Conservation (phyloP, 2,113 vertebrate species). For the Notarius quadriscutis region DNA sequence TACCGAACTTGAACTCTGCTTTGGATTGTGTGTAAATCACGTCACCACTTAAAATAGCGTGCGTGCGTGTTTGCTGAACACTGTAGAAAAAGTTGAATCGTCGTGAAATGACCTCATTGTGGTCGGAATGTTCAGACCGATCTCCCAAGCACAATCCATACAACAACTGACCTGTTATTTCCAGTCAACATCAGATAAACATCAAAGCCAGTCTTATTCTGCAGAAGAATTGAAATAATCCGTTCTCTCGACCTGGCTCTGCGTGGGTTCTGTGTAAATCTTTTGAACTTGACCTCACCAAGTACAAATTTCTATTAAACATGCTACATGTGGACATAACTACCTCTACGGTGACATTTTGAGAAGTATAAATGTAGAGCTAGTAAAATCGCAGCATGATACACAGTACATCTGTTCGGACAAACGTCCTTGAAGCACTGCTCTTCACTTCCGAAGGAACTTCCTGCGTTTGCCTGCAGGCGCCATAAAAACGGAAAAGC, state of each 20-base stretch:
- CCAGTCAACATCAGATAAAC: slow-evolving; percentile 20
- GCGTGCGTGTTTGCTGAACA: background rate
- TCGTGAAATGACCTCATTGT: background rate
- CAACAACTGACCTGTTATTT: slow-evolving; percentile 71
- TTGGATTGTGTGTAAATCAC: background rate
- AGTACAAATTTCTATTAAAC: background rate
- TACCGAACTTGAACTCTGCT: slow-evolving; percentile 1
- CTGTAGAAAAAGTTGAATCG: background rate
- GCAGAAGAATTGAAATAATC: slow-evolving; percentile 16
- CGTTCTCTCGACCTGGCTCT: slow-evolving; percentile 27
- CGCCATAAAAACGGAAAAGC: background rate
- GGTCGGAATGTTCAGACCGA: slow-evolving; percentile 21
- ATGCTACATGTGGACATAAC: background rate
- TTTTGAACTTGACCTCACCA: background rate
- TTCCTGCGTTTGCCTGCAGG: background rate
- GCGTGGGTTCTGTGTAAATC: background rate
- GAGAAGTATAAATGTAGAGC: slow-evolving; percentile 9
- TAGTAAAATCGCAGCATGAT: background rate
- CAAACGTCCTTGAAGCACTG: background rate
- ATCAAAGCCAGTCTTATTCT: slow-evolving; percentile 31
- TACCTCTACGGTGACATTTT: background rate
- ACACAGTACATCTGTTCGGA: background rate
- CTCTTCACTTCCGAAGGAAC: background rate
- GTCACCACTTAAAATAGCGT: background rate
- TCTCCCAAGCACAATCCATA: slow-evolving; percentile 44